Evolutionary conservation across 2,888 invertebrate genomes (phyloP).

Genomic region (Drosophila ustulata): DNA sequence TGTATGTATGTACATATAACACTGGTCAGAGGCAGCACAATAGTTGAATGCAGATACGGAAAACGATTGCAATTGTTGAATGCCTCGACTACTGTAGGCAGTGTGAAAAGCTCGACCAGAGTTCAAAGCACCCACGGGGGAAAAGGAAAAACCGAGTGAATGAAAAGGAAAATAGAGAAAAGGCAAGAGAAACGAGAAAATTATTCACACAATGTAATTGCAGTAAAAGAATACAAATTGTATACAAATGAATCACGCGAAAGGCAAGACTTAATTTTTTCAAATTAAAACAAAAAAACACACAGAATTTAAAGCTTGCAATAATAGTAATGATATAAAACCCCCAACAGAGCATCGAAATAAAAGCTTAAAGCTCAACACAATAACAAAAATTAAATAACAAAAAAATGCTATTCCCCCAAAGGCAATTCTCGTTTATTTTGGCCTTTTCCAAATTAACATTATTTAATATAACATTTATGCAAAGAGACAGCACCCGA

Average conservation of each 20-base stretch:
- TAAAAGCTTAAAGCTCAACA: constrained; percentile 10
- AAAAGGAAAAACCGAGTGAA: constrained; percentile 5
- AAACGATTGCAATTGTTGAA: constrained; percentile 32
- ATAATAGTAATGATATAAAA: background rate
- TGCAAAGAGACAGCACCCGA: constrained; percentile 53
- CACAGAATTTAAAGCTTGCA: constrained; percentile 2
- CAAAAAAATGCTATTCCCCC: constrained; percentile 20
- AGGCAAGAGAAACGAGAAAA: constrained; percentile 14
- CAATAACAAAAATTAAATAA: background rate
- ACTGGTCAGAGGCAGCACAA: constrained; percentile 22
- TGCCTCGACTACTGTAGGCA: constrained; percentile 23
- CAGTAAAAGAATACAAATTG: constrained; percentile 27
- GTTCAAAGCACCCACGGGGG: constrained; percentile 23
- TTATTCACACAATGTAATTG: constrained; percentile 42
- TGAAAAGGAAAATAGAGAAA: background rate
- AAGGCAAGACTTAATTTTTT: constrained; percentile 1
- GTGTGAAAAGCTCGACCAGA: constrained; percentile 4
- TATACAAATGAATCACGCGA: constrained; percentile 16
- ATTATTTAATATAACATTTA: constrained; percentile 76
- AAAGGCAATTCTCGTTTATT: constrained; percentile 26
- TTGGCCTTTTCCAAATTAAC: constrained; percentile 65
- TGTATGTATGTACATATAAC: background rate
- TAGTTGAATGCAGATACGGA: constrained; percentile 23
- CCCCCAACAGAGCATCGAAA: too few species aligned
- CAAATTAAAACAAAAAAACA: constrained; percentile 22